phyloP scores from a whole-genome alignment of 2,113 vertebrate genomes.

The Takifugu bimaculatus region DNA sequence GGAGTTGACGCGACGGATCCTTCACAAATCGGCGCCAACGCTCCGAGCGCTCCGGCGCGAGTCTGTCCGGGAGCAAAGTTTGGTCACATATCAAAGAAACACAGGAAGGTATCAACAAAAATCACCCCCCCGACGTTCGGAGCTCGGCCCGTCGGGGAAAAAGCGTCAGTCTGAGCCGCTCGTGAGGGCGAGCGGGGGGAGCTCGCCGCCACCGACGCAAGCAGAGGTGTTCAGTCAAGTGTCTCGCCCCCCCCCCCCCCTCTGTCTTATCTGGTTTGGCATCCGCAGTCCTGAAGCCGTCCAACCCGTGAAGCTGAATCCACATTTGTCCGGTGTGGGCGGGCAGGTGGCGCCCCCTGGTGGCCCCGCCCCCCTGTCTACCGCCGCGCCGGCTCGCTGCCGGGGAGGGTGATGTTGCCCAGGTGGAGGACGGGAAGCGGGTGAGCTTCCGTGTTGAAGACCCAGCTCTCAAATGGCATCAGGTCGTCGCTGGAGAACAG shows the following conservation, averaged over 20 bases:
- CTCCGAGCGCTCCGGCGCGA: slow-evolving; percentile 10
- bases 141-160: slow-evolving; percentile 37
- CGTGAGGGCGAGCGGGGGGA: slow-evolving; percentile 42
- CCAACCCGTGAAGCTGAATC: slow-evolving; percentile 32
- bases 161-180: slow-evolving; percentile 36
- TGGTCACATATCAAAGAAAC: slow-evolving; percentile 53
- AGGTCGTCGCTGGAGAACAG: slow-evolving; percentile 96
- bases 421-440: slow-evolving; percentile 92
- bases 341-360: slow-evolving; percentile 24
- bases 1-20: slow-evolving; percentile 27
- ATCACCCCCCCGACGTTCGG: slow-evolving; percentile 19
- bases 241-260: slow-evolving; percentile 5
- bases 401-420: slow-evolving; percentile 92
- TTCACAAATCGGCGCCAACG: slow-evolving; percentile 13
- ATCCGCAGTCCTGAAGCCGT: slow-evolving; percentile 33
- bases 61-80: slow-evolving; percentile 39
- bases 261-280: slow-evolving; percentile 6
- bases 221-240: too few relatives aligned
- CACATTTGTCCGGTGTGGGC: slow-evolving; percentile 49
- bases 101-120: slow-evolving; percentile 27
- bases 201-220: slow-evolving; percentile 19
- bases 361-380: slow-evolving; percentile 63
- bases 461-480: slow-evolving; percentile 95
- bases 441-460: slow-evolving; percentile 98
- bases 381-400: slow-evolving; percentile 82